phyloP scores from a whole-genome alignment of 2,797 vertebrate species.

The Dendrocincla fuliginosa region DNA sequence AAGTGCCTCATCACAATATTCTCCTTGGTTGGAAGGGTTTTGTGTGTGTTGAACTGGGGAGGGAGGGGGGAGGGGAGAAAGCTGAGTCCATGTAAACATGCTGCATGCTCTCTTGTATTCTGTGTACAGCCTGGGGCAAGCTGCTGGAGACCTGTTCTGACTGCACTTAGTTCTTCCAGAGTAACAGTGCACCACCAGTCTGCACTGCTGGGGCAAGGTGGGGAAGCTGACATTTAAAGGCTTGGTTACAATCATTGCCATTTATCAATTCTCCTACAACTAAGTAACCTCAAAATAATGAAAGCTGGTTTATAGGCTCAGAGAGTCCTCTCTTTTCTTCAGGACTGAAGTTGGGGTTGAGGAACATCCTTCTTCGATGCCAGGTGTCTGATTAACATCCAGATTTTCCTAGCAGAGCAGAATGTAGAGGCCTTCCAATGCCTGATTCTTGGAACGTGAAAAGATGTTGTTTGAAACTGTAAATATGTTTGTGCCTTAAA shows the following conservation, averaged over 20 bases:
- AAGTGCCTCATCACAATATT: constrained; percentile 91
- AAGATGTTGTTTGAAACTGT: constrained; percentile 61
- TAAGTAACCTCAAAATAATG: constrained; percentile 45
- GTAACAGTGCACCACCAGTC: background rate
- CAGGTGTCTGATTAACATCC: background rate
- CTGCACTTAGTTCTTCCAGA: constrained; percentile 42
- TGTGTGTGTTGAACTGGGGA: constrained; percentile 36
- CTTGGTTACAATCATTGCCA: constrained; percentile 54
- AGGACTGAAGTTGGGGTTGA: background rate
- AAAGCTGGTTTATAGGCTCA: background rate
- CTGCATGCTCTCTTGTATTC: constrained; percentile 71
- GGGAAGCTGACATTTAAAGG: background rate
- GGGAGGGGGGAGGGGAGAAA: constrained; percentile 71
- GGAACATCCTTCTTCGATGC: background rate
- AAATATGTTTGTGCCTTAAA: constrained; percentile 80
- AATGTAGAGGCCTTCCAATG: background rate
- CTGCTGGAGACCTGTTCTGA: constrained; percentile 21
- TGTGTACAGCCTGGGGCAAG: constrained; percentile 55
- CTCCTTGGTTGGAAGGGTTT: constrained; percentile 76
- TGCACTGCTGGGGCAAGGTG: constrained; percentile 22
- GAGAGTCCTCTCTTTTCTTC: background rate
- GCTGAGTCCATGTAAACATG: constrained; percentile 72
- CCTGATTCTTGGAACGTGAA: constrained; percentile 5
- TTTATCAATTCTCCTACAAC: constrained; percentile 55
- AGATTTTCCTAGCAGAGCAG: constrained; percentile 11